Evolutionary conservation across 2,797 vertebrate genomes (phyloP), one percentile per base, ranked within the genome.

Genomic region (Myotis myotis): DNA sequence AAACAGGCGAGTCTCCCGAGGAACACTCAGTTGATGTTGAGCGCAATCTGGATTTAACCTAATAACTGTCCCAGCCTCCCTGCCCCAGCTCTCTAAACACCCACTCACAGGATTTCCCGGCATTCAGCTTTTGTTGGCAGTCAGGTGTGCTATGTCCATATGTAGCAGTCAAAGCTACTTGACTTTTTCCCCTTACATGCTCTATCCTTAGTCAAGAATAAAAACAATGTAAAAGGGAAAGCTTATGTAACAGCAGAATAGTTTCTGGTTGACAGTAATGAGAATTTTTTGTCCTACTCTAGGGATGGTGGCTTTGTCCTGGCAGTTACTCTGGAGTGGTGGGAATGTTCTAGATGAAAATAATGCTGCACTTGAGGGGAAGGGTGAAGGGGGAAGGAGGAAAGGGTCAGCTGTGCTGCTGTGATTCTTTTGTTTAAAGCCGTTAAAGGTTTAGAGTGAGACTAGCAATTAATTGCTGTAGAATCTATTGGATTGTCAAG

Each of bases 31-130:
- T 60, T 96, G 66, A 95, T 64, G 55, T 71, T 83, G 88, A 75
- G 96, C 96, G 68, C 8, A 36, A 8, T 70, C 53, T 89, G 57
- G 55, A 47, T 79, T 57, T 84, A 71, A 16, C 64, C 41, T 4
- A 0, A 17, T 47, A 8, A 9, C 71, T 53, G 44, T 93, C 97
- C 95, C 79, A 94, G 9, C 94, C 83, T 82, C 80, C n/a, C 33
- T 25, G 10, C 38, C 86, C 41, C 47, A 6, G 51, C 51, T 57
- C 33, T 70, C n/a, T 20, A 8, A 74, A 92, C 94, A 83, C 85
- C 96, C 93, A 11, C 94, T 96, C 80, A 68, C 97, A 97, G 98
- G 98, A 97, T 97, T 98, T 98, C 98, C 98, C 85, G 95, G 91
- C 76, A 97, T 98, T 98, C 97, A 96, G 96, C 85, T 96, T 92